phyloP scores from a whole-genome alignment of 2,113 vertebrate genomes.

The Chascanopsetta lugubris region DNA sequence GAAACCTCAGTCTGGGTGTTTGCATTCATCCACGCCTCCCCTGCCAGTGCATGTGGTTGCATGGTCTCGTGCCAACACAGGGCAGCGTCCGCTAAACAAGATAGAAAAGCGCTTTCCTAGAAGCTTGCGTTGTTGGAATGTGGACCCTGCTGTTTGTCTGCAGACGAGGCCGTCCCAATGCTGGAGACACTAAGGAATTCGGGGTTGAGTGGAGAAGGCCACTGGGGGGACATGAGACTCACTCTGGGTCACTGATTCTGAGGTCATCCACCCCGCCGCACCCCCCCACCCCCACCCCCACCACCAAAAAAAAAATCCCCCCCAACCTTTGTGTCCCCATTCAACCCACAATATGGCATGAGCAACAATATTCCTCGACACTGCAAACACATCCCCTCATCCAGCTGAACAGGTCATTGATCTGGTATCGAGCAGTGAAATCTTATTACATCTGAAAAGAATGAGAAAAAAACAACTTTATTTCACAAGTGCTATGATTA shows the following conservation, averaged over 20 bases:
- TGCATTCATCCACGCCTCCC: neutral
- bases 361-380: slow-evolving; percentile 53
- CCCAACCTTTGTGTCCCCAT: slow-evolving; percentile 49
- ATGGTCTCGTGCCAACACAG: slow-evolving; percentile 43
- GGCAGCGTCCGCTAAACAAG: slow-evolving; percentile 37
- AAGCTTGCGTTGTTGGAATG: slow-evolving; percentile 48
- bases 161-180: slow-evolving; percentile 44
- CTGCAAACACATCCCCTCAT: slow-evolving; percentile 4
- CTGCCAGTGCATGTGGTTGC: slow-evolving; percentile 8
- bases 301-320: slow-evolving; percentile 18
- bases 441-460: slow-evolving; percentile 26
- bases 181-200: slow-evolving; percentile 72
- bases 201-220: slow-evolving; percentile 51
- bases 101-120: slow-evolving; percentile 49
- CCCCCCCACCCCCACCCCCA: no score
- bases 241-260: slow-evolving; percentile 77
- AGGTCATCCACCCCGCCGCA: slow-evolving; percentile 59
- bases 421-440: slow-evolving; percentile 34
- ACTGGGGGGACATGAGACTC: slow-evolving; percentile 65
- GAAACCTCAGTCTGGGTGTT: slow-evolving; percentile 39
- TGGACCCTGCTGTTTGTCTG: slow-evolving; percentile 62
- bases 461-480: no score
- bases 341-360: slow-evolving; percentile 65
- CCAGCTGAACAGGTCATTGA: slow-evolving; percentile 8
- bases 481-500: no score